Evolutionary conservation across 2,797 vertebrate species (phyloP).

Genomic region (Hypotaenidia okinawae): DNA sequence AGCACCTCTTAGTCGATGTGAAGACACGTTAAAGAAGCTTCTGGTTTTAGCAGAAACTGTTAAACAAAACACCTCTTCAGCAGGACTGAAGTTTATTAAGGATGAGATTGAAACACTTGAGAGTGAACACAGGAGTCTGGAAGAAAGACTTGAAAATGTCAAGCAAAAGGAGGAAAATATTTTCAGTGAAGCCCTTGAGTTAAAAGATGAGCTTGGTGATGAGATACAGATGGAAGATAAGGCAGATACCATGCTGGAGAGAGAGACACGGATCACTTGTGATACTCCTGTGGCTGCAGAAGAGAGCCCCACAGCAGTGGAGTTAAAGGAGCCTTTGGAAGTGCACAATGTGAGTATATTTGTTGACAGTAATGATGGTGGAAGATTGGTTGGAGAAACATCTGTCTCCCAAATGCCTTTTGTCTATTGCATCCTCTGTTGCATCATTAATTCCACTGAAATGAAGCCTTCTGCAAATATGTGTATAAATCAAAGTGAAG

Average conservation of each 20-base stretch:
- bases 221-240: slow-evolving; percentile 10
- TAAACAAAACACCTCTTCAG: slow-evolving; percentile 73
- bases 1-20: slow-evolving; percentile 51
- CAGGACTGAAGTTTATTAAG: slow-evolving; percentile 70
- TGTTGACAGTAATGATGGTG: background rate
- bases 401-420: background rate
- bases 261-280: slow-evolving; percentile 49
- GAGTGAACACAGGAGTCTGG: slow-evolving; percentile 61
- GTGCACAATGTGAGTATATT: slow-evolving; percentile 59
- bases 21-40: slow-evolving; percentile 60
- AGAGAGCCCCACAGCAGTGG: background rate
- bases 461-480: slow-evolving; percentile 26
- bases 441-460: slow-evolving; percentile 30
- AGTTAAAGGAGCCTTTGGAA: slow-evolving; percentile 38
- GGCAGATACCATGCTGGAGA: background rate
- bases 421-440: background rate
- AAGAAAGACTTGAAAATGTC: slow-evolving; percentile 68
- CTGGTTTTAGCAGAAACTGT: slow-evolving; percentile 67
- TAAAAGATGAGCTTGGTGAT: slow-evolving; percentile 23
- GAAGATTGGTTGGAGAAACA: background rate
- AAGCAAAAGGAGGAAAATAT: slow-evolving; percentile 56
- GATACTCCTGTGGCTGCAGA: background rate
- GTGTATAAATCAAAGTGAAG: slow-evolving; percentile 13
- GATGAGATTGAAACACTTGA: slow-evolving; percentile 72
- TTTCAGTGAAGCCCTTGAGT: slow-evolving; percentile 51